A percentile compares a stretch with the other conserved stretches of the same genome.
Evolutionary conservation across 2,888 invertebrate genomes (phyloP).

Genomic region (Sepiola atlantica): DNA sequence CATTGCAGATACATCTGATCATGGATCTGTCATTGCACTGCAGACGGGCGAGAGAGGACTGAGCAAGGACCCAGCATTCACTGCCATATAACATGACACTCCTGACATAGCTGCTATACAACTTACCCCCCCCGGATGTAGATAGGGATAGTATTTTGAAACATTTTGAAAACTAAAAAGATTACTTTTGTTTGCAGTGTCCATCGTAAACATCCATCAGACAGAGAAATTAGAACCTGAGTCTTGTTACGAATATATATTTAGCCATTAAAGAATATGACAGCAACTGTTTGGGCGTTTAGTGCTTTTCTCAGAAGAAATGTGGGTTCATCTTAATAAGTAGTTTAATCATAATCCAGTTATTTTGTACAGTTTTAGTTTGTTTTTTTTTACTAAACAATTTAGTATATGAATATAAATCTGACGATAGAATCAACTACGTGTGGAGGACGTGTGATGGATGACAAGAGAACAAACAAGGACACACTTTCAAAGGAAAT

Average conservation of each 20-base stretch:
- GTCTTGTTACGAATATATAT: not conserved
- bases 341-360: slow-evolving; percentile 12
- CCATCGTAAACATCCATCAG: too few relatives aligned
- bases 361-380: too few relatives aligned
- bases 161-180: too few relatives aligned
- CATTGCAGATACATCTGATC: too few relatives aligned
- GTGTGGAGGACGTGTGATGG: not conserved
- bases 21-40: too few relatives aligned
- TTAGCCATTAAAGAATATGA: not conserved
- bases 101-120: too few relatives aligned
- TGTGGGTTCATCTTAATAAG: not conserved
- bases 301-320: not conserved
- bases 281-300: not conserved
- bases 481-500: not conserved
- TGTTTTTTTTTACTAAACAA: not conserved
- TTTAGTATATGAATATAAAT: not conserved
- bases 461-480: not conserved
- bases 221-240: not conserved
- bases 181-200: too few relatives aligned
- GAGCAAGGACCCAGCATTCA: too few relatives aligned
- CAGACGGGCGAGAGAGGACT: too few relatives aligned
- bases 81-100: too few relatives aligned
- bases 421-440: not conserved
- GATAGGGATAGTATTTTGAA: too few relatives aligned
- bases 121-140: too few relatives aligned